Conservation (phyloP, 2,797 vertebrate species). For the Todus mexicanus region DNA sequence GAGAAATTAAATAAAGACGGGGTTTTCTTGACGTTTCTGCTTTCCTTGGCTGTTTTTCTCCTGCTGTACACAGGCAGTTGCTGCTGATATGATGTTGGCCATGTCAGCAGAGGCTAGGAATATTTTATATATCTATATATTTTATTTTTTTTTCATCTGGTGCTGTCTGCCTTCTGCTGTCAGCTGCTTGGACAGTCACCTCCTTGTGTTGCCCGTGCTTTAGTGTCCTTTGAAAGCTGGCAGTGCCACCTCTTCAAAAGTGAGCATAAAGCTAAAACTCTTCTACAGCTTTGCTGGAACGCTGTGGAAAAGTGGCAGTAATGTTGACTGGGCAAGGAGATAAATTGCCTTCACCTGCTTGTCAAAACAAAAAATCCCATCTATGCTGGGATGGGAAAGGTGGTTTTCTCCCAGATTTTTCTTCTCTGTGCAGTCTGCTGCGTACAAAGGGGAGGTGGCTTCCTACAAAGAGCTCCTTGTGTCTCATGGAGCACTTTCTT, state of each 20-base stretch:
- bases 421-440: not conserved
- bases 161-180: not conserved
- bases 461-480: not conserved
- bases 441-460: not conserved
- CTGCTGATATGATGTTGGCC: not conserved
- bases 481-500: fast-evolving
- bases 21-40: not conserved
- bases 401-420: not conserved
- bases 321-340: not conserved
- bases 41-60: not conserved
- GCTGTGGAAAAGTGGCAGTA: not conserved
- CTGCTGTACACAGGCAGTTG: fast-evolving
- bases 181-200: not conserved
- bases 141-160: not conserved
- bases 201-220: not conserved
- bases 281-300: not conserved
- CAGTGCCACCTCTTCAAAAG: not conserved
- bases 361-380: not conserved
- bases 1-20: not conserved
- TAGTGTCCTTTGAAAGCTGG: fast-evolving
- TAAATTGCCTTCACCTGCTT: not conserved
- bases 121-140: not conserved
- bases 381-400: not conserved
- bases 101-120: not conserved
- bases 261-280: not conserved